A percentile compares a stretch with the other conserved stretches of the same genome.
Conservation (phyloP, 1,140 invertebrate genomes). For the Macrosteles quadrilineatus region DNA sequence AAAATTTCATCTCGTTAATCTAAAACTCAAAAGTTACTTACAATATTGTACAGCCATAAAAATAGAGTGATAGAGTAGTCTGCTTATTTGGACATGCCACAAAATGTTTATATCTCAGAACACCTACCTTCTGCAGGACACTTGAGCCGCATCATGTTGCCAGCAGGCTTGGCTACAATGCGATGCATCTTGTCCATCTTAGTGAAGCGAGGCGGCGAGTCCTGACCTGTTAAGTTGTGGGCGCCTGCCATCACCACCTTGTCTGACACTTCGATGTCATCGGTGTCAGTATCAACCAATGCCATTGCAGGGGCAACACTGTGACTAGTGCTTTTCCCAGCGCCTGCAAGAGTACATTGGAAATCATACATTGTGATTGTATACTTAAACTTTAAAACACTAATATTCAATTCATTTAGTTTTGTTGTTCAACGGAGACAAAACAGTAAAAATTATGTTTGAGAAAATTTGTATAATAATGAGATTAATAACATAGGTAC, state of each 20-base stretch:
- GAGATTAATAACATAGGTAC: too few relatives aligned
- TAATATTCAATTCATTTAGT: too few relatives aligned
- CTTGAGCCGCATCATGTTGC: conserved; percentile 62
- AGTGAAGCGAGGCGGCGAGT: conserved; percentile 52
- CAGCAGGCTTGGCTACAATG: conserved; percentile 64
- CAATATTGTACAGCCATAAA: too few relatives aligned
- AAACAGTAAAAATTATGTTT: too few relatives aligned
- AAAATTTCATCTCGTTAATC: too few relatives aligned
- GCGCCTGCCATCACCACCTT: conserved; percentile 45
- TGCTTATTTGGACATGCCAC: too few relatives aligned
- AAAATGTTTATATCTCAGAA: too few relatives aligned
- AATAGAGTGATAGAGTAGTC: too few relatives aligned
- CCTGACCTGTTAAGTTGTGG: conserved; percentile 46
- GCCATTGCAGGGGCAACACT: background rate
- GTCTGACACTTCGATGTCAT: conserved; percentile 1
- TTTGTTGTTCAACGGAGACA: too few relatives aligned
- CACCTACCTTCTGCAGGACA: conserved; percentile 63
- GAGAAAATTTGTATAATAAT: too few relatives aligned
- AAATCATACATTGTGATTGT: background rate
- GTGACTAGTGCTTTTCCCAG: background rate
- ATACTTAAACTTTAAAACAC: background rate
- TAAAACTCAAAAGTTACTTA: too few relatives aligned
- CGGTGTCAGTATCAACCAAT: conserved; percentile 25
- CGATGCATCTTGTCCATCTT: conserved; percentile 55
- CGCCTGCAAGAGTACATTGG: conserved; percentile 14